Evolutionary conservation across 2,888 invertebrate genomes (phyloP).

Genomic region (Ptilodon capucinus): DNA sequence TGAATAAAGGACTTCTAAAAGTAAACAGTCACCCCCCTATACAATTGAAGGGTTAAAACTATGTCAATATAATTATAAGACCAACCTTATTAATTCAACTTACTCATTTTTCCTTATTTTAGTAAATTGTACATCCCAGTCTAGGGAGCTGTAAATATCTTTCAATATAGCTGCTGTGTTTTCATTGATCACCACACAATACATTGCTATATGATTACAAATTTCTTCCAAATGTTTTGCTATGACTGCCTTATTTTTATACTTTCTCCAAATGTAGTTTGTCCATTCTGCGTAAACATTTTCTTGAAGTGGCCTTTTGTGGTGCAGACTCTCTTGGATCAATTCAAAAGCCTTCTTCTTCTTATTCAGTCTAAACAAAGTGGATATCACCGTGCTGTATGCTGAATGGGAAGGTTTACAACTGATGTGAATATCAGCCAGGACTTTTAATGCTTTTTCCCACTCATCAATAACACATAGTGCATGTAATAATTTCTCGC

Average conservation of each 20-base stretch:
- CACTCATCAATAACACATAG: constrained; percentile 85
- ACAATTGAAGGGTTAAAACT: too few species aligned
- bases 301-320: constrained; percentile 66
- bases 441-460: constrained; percentile 82
- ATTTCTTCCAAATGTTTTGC: constrained; percentile 79
- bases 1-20: too few species aligned
- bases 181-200: constrained; percentile 60
- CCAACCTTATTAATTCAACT: too few species aligned
- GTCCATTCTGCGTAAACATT: constrained; percentile 80
- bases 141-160: constrained; percentile 48
- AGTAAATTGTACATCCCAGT: constrained; percentile 58
- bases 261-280: constrained; percentile 64
- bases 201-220: constrained; percentile 77
- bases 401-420: constrained; percentile 67
- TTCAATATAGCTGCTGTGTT: constrained; percentile 51
- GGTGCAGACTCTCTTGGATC: constrained; percentile 78
- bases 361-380: constrained; percentile 83
- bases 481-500: constrained; percentile 83
- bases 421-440: constrained; percentile 82
- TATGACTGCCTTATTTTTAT: constrained; percentile 55
- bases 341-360: constrained; percentile 83
- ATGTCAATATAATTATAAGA: too few species aligned
- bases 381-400: constrained; percentile 79
- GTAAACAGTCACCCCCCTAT: too few species aligned
- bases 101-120: constrained; percentile 59